These are phyloP conservation scores for Leptinotarsa defecta DNA, from an alignment of 1,140 invertebrate genomes.

Conservation along the genomic window DNA sequence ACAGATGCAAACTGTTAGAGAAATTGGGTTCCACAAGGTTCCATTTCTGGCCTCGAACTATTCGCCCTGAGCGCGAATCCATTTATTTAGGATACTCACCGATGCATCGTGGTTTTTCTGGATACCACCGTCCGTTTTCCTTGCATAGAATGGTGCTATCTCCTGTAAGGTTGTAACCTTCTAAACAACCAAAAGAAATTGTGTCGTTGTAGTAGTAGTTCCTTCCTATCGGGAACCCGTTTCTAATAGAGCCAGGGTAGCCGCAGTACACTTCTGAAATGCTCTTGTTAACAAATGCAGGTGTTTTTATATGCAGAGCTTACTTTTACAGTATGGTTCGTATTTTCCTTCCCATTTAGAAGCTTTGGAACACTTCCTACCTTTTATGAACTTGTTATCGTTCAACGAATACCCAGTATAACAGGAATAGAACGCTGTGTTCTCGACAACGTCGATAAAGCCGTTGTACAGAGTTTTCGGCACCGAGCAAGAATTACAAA, in stretches of 20 bases:
- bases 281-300: constrained; percentile 42
- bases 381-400: constrained; percentile 43
- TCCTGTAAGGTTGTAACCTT: constrained; percentile 61
- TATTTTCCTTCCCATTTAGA: constrained; percentile 60
- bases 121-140: constrained; percentile 61
- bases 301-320: background rate
- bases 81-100: constrained; percentile 47
- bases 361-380: constrained; percentile 58
- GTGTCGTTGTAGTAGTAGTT: constrained; percentile 61
- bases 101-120: constrained; percentile 57
- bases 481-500: constrained; percentile 61
- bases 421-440: constrained; percentile 60
- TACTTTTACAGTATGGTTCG: constrained; percentile 60
- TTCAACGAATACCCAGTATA: constrained; percentile 60
- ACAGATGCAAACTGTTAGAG: background rate
- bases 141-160: constrained; percentile 57
- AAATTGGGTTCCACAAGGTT: background rate
- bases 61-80: too few relatives aligned
- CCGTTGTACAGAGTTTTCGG: constrained; percentile 58
- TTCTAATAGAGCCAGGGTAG: constrained; percentile 62
- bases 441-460: constrained; percentile 49
- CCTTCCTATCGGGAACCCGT: constrained; percentile 61
- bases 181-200: constrained; percentile 60
- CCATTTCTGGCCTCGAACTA: too few relatives aligned
- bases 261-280: constrained; percentile 61